These are phyloP conservation scores for Nesogale talazaci DNA, from an alignment of 2,113 vertebrate genomes.

Conservation along the genomic window DNA sequence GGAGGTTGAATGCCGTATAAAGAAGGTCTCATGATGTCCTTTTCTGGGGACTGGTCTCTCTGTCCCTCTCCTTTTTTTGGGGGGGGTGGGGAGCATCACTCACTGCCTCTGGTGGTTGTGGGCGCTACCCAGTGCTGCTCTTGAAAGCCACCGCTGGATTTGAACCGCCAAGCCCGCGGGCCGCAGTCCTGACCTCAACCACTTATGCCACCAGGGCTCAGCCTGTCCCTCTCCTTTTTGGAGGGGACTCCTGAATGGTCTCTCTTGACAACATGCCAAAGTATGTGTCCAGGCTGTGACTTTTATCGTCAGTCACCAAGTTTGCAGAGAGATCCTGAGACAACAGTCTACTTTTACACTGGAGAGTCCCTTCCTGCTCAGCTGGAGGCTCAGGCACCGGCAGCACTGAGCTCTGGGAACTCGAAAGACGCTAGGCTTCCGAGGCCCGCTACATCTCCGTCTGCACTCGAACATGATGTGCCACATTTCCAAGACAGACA, in stretches of 20 bases:
- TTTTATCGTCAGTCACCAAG: no score
- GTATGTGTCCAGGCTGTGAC: no score
- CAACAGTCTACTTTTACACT: neutral
- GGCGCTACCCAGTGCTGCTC: no score
- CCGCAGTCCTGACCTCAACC: no score
- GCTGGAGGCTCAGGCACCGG: neutral
- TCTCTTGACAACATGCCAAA: no score
- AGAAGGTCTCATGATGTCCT: neutral
- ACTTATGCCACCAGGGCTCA: no score
- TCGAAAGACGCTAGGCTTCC: neutral
- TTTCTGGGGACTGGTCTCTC: constrained; percentile 14
- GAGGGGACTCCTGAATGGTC: neutral
- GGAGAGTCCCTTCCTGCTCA: neutral
- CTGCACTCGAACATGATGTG: neutral
- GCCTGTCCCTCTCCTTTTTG: neutral
- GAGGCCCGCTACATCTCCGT: neutral
- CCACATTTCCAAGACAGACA: neutral
- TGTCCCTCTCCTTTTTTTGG: neutral
- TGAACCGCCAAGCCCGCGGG: no score
- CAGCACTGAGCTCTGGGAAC: neutral
- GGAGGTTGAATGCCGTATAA: no score
- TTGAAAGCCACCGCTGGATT: no score
- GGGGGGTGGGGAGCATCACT: no score
- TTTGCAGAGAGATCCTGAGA: neutral
- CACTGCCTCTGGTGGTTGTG: no score